A percentile compares a stretch with the other conserved stretches of the same genome.
phyloP scores from a whole-genome alignment of 2,113 vertebrate species.

The Myxocyprinus asiaticus region DNA sequence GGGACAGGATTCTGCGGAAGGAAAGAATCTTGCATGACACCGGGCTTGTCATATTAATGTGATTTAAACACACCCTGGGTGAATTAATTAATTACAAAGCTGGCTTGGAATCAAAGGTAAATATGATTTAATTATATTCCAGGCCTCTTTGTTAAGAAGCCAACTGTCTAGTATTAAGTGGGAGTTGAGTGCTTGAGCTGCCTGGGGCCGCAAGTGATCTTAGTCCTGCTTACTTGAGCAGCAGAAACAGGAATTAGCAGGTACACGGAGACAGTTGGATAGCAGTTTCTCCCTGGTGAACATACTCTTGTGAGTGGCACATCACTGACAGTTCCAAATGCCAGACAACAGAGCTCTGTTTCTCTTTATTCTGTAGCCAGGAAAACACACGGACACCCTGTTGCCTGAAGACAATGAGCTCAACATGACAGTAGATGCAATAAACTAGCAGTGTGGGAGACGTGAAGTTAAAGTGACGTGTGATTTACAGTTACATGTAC shows the following conservation, averaged over 20 bases:
- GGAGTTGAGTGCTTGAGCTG: constrained; percentile 50
- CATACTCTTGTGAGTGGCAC: constrained; percentile 46
- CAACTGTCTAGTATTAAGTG: constrained; percentile 74
- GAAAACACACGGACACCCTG: constrained; percentile 28
- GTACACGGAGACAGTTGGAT: constrained; percentile 50
- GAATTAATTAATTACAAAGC: constrained; percentile 79
- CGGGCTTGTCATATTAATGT: constrained; percentile 52
- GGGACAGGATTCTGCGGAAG: too few species aligned
- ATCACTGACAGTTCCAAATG: constrained; percentile 47
- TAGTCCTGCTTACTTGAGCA: constrained; percentile 51
- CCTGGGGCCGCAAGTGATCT: constrained; percentile 64
- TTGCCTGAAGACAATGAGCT: constrained; percentile 41
- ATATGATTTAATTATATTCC: constrained; percentile 78
- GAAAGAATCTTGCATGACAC: background rate
- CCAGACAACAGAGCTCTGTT: constrained; percentile 42
- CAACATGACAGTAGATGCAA: constrained; percentile 34
- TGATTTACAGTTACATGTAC: constrained; percentile 37
- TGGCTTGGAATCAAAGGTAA: constrained; percentile 78
- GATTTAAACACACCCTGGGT: constrained; percentile 67
- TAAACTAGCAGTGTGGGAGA: constrained; percentile 35
- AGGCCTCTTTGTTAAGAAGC: constrained; percentile 77
- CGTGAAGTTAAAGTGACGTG: constrained; percentile 17
- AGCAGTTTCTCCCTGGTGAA: constrained; percentile 40
- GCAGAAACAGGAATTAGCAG: constrained; percentile 62
- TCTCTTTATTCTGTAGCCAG: constrained; percentile 32